Evolutionary conservation across 2,888 invertebrate genomes (phyloP), one percentile per base, ranked within the genome.

Genomic region (Torymus tubicola): DNA sequence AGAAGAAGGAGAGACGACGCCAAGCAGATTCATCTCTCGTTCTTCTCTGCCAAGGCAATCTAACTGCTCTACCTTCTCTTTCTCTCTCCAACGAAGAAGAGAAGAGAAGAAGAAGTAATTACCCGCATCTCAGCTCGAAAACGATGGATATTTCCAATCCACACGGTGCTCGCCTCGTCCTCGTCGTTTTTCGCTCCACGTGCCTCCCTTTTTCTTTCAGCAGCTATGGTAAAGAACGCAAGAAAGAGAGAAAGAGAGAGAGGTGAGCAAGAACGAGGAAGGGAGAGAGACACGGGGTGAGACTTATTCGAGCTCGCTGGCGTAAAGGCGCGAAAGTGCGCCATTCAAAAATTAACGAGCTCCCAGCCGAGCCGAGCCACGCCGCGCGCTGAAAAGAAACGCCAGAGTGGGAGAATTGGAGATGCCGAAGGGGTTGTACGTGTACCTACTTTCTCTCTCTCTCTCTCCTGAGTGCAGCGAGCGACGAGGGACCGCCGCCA

Each of bases 271-370:
- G 31, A 3, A 4, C 2, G 31, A 31, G 31, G 4, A 8, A 31
- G 31, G 3, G 42, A 42, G 42, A 55, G 24, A 11, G 68, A 31
- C 16, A 64, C n/a, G 68, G 42, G 55, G 72, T 52, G 68, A 78
- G 78, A 72, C 78, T 72, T 68, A 72, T 80, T 70, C 53, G 50
- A 12, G 63, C 50, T 57, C 57, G 52, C 10, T 11, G 61, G 72
- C 69, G 81, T 73, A 42, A 42, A 75, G 75, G 76, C 72, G 80
- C 77, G 70, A 77, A 82, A 79, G 76, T 77, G 73, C 58, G 69
- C 77, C 55, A 78, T 82, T 82, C 80, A 80, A 78, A 80, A 82
- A 82, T 80, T 82, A 80, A 82, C 80, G 78, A 80, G 70, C 82
- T 80, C 53, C 67, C 57, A 64, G 63, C 53, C 11, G 63, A 65